A percentile compares a stretch with the other conserved stretches of the same genome.
Conservation (phyloP, 2,113 vertebrate species). For the Coreoperca whiteheadi region DNA sequence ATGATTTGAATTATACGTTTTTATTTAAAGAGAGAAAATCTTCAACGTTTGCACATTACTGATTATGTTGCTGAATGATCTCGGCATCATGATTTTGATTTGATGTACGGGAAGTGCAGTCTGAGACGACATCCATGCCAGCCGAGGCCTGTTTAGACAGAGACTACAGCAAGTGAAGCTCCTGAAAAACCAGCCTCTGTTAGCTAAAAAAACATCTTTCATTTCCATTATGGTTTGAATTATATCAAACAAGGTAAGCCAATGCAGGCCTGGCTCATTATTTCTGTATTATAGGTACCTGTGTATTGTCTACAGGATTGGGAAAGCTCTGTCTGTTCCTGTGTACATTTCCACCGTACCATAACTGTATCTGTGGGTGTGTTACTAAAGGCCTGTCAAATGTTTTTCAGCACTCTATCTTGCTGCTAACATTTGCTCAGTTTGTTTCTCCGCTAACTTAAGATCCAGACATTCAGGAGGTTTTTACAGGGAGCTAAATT, state of each 20-base stretch:
- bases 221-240: slow-evolving; percentile 51
- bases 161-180: slow-evolving; percentile 7
- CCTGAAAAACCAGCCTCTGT: slow-evolving; percentile 4
- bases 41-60: not conserved
- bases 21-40: not conserved
- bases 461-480: too few relatives aligned
- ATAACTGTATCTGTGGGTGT: not conserved
- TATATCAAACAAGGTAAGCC: slow-evolving; percentile 41
- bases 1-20: not conserved
- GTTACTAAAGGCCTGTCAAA: not conserved
- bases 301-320: slow-evolving; percentile 23
- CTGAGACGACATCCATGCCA: not conserved
- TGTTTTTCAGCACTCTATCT: not conserved
- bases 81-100: not conserved
- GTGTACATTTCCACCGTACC: slow-evolving; percentile 26
- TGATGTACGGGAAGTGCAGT: not conserved
- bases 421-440: too few relatives aligned
- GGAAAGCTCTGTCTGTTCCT: slow-evolving; percentile 32
- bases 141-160: slow-evolving; percentile 33
- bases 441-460: too few relatives aligned
- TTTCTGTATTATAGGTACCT: slow-evolving; percentile 31
- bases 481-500: too few relatives aligned
- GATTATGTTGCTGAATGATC: not conserved
- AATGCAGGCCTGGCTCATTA: slow-evolving; percentile 41
- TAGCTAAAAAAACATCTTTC: slow-evolving; percentile 25